Base-by-base conservation (phyloP, 1,140 invertebrate genomes). In the Drosophila ambigua region DNA sequence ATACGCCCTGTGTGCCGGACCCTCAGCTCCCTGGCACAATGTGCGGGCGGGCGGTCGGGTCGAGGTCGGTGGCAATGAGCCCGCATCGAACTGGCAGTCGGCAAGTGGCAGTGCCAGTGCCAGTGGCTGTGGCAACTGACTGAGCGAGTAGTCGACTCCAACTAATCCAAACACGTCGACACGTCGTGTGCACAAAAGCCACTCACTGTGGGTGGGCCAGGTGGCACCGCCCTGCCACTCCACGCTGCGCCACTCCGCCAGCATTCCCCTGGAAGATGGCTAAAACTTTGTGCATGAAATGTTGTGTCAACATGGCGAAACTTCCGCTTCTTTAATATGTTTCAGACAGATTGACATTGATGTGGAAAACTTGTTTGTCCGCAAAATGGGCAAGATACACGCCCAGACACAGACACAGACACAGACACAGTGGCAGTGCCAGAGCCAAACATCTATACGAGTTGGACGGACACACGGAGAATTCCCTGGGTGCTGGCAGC, bases 291-390 rank as follows among this genome's bases (percentile, higher is more conserved):
- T 76, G 66, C 83, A 82, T 87, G 75, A 87, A 87, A 87, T 88
- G 75, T 87, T 87, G 66, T 82, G 85, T 90, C 85, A 89, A 89
- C 84, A 88, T 89, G 77, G 80, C 74, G 77, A 89, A 89, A 89
- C 77, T 89, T 90, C 77, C 84, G 79, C 74, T 81, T 73, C 74
- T 84, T 84, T 90, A 90, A 88, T 90, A 90, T 90, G 88, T 88
- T 90, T 82, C 77, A 73, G 89, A 89, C 89, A 91, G 84, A 89
- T 91, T 90, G 89, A 91, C 89, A 90, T 74, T 91, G 89, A 91
- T 91, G 89, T 82, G 73, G 78, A 88, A 83, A 90, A 90, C 75
- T 90, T 90, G 78, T 77, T 84, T 90, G 66, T 64, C 76, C 72
- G 72, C 73, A 77, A 77, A 75, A 83, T 76, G 82, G 83, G 48